Conservation (phyloP, 2,888 invertebrate genomes). For the Lymantria dispar region DNA sequence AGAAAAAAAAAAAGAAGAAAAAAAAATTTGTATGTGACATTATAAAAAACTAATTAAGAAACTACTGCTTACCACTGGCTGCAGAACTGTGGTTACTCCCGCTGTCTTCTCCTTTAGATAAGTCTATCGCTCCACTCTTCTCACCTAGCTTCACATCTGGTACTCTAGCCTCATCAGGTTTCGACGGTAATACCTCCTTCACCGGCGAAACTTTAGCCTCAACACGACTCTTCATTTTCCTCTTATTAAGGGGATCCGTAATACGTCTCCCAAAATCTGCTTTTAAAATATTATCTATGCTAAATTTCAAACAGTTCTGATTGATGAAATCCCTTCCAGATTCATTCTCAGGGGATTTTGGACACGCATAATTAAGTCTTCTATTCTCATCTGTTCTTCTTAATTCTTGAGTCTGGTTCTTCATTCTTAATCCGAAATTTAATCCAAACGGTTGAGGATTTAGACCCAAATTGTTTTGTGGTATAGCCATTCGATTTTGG, state of each 20-base stretch:
- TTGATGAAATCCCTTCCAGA: conserved; percentile 71
- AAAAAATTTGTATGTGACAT: too few relatives aligned
- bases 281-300: conserved; percentile 92
- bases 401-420: conserved; percentile 43
- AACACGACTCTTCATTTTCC: conserved; percentile 69
- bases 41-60: background rate
- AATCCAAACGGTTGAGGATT: conserved; percentile 58
- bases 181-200: conserved; percentile 53
- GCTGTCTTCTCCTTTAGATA: conserved; percentile 72
- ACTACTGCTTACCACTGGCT: conserved; percentile 64
- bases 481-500: conserved; percentile 52
- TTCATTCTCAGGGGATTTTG: conserved; percentile 66
- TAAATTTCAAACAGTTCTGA: conserved; percentile 87
- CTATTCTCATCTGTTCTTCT: conserved; percentile 63
- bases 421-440: conserved; percentile 57
- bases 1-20: too few relatives aligned
- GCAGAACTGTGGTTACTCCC: conserved; percentile 68
- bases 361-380: conserved; percentile 47
- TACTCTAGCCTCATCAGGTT: conserved; percentile 62
- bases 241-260: conserved; percentile 85
- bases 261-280: conserved; percentile 91
- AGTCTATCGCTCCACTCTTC: conserved; percentile 67
- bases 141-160: conserved; percentile 67
- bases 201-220: conserved; percentile 58
- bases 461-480: conserved; percentile 52